Evolutionary conservation across 2,797 vertebrate species (phyloP).

Genomic region (Antrozous pallidus): DNA sequence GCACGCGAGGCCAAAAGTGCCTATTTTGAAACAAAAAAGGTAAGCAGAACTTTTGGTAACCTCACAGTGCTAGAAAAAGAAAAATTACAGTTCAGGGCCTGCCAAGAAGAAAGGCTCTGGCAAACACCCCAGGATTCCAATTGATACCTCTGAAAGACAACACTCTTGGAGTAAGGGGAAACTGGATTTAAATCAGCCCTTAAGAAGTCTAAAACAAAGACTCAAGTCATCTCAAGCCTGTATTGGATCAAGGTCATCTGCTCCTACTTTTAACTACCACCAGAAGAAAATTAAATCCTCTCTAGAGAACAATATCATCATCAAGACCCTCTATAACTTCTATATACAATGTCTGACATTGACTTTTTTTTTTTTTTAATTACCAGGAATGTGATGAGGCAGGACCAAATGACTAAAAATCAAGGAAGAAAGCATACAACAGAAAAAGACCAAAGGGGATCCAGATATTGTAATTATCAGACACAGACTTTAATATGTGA

Average conservation of each 20-base stretch:
- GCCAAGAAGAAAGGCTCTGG: slow-evolving; percentile 15
- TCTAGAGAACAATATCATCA: slow-evolving; percentile 13
- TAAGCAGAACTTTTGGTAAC: slow-evolving; percentile 39
- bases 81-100: slow-evolving; percentile 39
- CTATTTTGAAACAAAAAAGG: slow-evolving; percentile 34
- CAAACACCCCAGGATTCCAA: slow-evolving; percentile 40
- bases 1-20: not conserved
- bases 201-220: slow-evolving; percentile 57
- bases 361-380: slow-evolving; percentile 31
- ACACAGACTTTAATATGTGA: slow-evolving; percentile 28
- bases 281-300: slow-evolving; percentile 53
- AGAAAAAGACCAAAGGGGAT: slow-evolving; percentile 32
- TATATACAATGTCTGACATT: not conserved
- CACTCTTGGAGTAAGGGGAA: slow-evolving; percentile 36
- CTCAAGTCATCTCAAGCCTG: slow-evolving; percentile 34
- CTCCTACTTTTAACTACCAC: slow-evolving; percentile 35
- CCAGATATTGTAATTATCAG: slow-evolving; percentile 22
- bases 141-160: slow-evolving; percentile 43
- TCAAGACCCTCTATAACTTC: not conserved
- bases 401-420: slow-evolving; percentile 39
- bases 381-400: not conserved
- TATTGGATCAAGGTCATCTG: slow-evolving; percentile 7
- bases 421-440: slow-evolving; percentile 34
- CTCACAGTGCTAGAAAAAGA: not conserved
- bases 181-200: slow-evolving; percentile 45